Percentiles rank a stretch among this genome's conserved stretches.
These are phyloP conservation scores for Irena cyanogastra DNA, from an alignment of 2,113 vertebrate genomes.

Conservation along the genomic window DNA sequence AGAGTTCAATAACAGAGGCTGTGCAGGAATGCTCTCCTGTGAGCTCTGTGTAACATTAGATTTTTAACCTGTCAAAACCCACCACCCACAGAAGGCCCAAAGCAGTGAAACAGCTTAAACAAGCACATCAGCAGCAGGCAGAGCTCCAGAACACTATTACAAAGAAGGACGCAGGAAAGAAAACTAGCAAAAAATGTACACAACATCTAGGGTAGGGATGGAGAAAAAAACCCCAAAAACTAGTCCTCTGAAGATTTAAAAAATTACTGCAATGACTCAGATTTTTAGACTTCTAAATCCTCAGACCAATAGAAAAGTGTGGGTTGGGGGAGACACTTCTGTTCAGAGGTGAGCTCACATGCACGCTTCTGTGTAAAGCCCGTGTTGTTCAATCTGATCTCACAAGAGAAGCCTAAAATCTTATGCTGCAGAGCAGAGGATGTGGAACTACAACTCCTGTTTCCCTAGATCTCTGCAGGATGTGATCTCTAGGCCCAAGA, in stretches of 20 bases:
- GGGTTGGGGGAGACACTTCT: not conserved
- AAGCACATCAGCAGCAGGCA: not conserved
- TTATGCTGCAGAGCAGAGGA: not conserved
- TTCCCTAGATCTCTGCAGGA: not conserved
- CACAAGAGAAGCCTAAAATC: not conserved
- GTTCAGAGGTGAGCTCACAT: not conserved
- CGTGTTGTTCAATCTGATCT: not conserved
- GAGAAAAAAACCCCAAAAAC: not conserved
- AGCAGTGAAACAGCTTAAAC: not conserved
- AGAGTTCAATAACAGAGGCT: not conserved
- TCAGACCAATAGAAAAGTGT: not conserved
- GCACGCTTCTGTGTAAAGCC: too few species aligned
- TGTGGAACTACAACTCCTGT: not conserved
- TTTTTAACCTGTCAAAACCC: not conserved
- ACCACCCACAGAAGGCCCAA: not conserved
- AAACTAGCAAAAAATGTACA: not conserved
- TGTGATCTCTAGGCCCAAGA: not conserved
- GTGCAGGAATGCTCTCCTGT: not conserved
- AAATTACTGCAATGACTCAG: not conserved
- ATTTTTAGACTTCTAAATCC: not conserved
- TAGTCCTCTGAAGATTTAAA: not conserved
- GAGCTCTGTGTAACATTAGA: not conserved
- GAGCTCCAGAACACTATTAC: not conserved
- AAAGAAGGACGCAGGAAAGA: not conserved
- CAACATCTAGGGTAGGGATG: not conserved